Base-by-base conservation (phyloP, 2,888 invertebrate genomes). In the Zaprionus bogoriensis region DNA sequence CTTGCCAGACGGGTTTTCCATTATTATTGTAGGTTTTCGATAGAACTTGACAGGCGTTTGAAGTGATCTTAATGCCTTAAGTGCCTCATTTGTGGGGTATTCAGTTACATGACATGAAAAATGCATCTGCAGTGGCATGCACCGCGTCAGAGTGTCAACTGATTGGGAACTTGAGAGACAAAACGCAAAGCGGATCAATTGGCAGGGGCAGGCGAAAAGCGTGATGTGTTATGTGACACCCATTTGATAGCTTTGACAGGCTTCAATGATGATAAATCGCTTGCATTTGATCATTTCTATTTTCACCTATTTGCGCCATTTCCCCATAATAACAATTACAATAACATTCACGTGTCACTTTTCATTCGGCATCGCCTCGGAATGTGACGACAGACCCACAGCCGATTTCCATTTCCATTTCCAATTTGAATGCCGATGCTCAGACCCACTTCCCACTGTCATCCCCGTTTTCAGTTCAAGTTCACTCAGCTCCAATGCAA, bases 51-150 rank as follows among this genome's bases (percentile, higher is more conserved):
- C 70, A 48, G 51, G 17, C 45, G 42, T 57, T 4, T 45, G 36
- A 59, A 54, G 32, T 47, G 48, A 55, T 73, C 51, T 28, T 36
- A 61, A 52, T 60, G n/a, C 22, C 39, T 74, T 60, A 67, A 50
- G 60, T 62, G 54, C 54, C 58, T 41, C 50, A 62, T 67, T 67
- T 59, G 61, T 58, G 53, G 67, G 77, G 84, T 78, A 61, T 79
- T 73, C 74, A 58, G 73, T 78, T 83, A 70, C 70, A 41, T 62
- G 81, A 67, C 81, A 71, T 60, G 62, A 55, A 47, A 79, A 83
- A 62, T 62, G 62, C 80, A 76, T 66, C 63, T 62, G 45, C 59
- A 41, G 47, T 60, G 19, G 38, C 41, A 36, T 50, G 39, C 27
- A 12, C 10, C 27, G 23, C 30, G 48, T 57, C 48, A 57, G 50